Evolutionary conservation across 2,797 vertebrate species (phyloP).

Genomic region (Gymnoscopelus microlampas): DNA sequence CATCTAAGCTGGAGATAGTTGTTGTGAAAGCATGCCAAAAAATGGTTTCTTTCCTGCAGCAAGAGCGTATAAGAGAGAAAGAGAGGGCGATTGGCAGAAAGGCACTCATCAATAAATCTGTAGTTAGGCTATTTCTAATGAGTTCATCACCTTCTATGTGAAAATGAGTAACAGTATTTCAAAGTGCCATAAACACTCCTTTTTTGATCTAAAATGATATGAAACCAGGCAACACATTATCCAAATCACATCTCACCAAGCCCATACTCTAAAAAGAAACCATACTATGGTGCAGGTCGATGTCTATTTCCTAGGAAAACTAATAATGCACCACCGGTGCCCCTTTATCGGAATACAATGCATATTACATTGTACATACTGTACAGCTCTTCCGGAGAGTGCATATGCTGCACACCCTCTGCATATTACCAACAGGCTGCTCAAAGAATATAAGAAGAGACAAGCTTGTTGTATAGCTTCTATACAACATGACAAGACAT

Average conservation of each 20-base stretch:
- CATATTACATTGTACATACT: constrained; percentile 19
- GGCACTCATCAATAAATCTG: constrained; percentile 11
- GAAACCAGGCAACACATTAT: constrained; percentile 45
- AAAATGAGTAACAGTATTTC: constrained; percentile 26
- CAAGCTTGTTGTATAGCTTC: background rate
- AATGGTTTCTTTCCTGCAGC: constrained; percentile 18
- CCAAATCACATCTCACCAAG: constrained; percentile 30
- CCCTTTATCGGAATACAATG: background rate
- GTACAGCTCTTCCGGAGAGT: constrained; percentile 5
- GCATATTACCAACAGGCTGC: constrained; percentile 29
- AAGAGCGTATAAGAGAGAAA: constrained; percentile 39
- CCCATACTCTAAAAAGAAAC: constrained; percentile 27
- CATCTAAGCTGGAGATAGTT: constrained; percentile 17
- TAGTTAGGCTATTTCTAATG: constrained; percentile 51
- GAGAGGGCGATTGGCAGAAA: background rate
- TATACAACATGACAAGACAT: constrained; percentile 21
- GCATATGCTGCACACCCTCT: constrained; percentile 15
- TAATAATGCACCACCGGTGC: constrained; percentile 7
- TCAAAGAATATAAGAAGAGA: constrained; percentile 25
- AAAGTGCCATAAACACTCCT: constrained; percentile 56
- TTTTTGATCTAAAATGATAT: constrained; percentile 45
- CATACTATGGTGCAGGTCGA: constrained; percentile 5
- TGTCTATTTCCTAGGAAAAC: too few species aligned
- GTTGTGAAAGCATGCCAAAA: constrained; percentile 33
- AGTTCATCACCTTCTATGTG: constrained; percentile 55